Percentiles rank a stretch among this genome's conserved stretches.
These are phyloP conservation scores for Gallinago undulata DNA, from an alignment of 2,113 vertebrate genomes.

Conservation along the genomic window DNA sequence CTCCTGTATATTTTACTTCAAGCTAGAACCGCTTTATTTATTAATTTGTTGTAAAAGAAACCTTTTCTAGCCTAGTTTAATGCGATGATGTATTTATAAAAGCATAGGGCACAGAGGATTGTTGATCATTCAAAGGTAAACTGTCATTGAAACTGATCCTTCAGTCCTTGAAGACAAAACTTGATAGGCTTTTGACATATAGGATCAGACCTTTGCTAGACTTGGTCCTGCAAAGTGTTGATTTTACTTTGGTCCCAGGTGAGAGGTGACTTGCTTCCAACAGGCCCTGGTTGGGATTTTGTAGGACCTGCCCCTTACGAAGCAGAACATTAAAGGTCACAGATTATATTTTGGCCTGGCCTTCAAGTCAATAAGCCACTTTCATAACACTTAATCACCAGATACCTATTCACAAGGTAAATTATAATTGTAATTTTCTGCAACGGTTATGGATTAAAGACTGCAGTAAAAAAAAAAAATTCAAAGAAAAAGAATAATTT, in stretches of 20 bases:
- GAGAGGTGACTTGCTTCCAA: not conserved
- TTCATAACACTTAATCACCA: constrained; percentile 38
- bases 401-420: constrained; percentile 9
- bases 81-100: not conserved
- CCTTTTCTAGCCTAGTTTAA: constrained; percentile 42
- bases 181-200: not conserved
- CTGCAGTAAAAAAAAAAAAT: not conserved
- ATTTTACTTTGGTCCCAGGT: not conserved
- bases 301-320: not conserved
- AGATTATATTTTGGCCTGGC: constrained; percentile 6
- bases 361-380: constrained; percentile 19
- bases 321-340: constrained; percentile 24
- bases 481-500: not conserved
- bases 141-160: not conserved
- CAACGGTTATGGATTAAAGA: constrained; percentile 32
- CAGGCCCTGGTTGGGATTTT: not conserved
- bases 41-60: constrained; percentile 53
- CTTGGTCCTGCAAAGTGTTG: not conserved
- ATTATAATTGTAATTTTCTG: not conserved
- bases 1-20: constrained; percentile 45
- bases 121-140: not conserved
- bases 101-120: not conserved
- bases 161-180: not conserved
- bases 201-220: not conserved
- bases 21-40: constrained; percentile 47